Base-by-base conservation (phyloP, 1,140 invertebrate species). In the Trichonephila inaurata region DNA sequence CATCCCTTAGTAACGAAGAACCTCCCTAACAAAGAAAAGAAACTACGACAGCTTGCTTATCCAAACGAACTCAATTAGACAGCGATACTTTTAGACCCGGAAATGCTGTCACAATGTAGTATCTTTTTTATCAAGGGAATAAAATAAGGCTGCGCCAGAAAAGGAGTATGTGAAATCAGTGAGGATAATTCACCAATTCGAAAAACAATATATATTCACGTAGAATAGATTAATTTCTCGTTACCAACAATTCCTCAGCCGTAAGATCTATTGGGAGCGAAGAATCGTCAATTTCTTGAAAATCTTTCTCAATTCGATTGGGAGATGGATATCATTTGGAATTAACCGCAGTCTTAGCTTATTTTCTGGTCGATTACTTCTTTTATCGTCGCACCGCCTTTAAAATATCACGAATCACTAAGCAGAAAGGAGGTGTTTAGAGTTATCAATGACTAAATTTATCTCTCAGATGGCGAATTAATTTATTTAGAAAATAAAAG, bases 311-410 rank as follows among this genome's bases (percentile, higher is more conserved):
- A 77, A 33, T 77, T 33, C 72, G 33, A 77, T 77, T 33, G 72
- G 72, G 72, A 77, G 6, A 16, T 14, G 5, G 28, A 18, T 40
- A 14, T 16, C 72, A 77, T 77, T 77, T 8, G 72, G 72, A 77
- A 77, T 77, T 77, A 77, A 16, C 33, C 28, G 5, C 28, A 33
- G 28, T 33, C 72, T 77, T 40, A 33, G 72, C 72, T 77, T 28
- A 77, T 77, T 77, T 77, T 77, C 72, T 77, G 72, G 28, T 77
- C 72, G 72, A 77, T 77, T 77, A 77, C 72, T 77, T 40, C 72
- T 19, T 51, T 69, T 77, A 77, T 28, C 18, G 72, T 77, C 72
- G 33, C 69, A 77, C 8, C 28, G 72, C 28, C 28, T 40, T 77
- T 28, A 77, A 77, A 77, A 77, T 77, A 77, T 77, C 72, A 33